phyloP scores from a whole-genome alignment of 1,140 invertebrate species.

The Hetaerina americana region DNA sequence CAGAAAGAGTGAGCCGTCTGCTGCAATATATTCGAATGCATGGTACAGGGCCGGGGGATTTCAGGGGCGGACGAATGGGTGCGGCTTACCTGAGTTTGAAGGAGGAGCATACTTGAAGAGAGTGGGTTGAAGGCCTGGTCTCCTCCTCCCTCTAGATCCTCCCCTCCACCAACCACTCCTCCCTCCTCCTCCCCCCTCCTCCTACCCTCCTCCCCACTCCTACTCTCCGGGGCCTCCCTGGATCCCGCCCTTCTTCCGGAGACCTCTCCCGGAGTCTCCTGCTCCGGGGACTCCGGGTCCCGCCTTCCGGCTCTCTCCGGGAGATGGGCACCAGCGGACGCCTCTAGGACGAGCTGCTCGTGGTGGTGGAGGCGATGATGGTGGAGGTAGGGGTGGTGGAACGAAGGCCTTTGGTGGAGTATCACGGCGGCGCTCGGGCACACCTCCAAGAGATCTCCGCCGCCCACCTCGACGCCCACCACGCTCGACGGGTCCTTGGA shows the following conservation, averaged over 20 bases:
- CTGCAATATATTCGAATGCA: no score
- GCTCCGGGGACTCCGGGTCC: not conserved
- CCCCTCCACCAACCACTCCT: not conserved
- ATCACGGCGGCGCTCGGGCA: not conserved
- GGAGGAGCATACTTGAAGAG: not conserved
- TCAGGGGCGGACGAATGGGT: no score
- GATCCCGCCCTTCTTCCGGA: no score
- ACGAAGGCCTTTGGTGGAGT: not conserved
- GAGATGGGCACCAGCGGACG: not conserved
- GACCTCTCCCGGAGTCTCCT: not conserved
- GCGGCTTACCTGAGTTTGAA: not conserved
- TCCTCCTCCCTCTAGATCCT: not conserved
- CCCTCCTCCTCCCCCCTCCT: not conserved
- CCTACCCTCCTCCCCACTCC: not conserved
- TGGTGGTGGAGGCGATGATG: not conserved
- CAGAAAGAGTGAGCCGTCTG: no score
- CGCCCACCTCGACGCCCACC: not conserved
- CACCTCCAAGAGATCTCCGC: not conserved
- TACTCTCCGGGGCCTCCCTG: no score
- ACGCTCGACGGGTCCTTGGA: not conserved
- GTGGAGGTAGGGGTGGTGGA: not conserved
- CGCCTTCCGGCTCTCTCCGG: not conserved
- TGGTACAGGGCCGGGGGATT: no score
- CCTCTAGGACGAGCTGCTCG: not conserved
- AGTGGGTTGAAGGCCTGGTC: not conserved